These are phyloP conservation scores for Cephus cinctus DNA, from an alignment of 1,140 invertebrate species.

Conservation along the genomic window DNA sequence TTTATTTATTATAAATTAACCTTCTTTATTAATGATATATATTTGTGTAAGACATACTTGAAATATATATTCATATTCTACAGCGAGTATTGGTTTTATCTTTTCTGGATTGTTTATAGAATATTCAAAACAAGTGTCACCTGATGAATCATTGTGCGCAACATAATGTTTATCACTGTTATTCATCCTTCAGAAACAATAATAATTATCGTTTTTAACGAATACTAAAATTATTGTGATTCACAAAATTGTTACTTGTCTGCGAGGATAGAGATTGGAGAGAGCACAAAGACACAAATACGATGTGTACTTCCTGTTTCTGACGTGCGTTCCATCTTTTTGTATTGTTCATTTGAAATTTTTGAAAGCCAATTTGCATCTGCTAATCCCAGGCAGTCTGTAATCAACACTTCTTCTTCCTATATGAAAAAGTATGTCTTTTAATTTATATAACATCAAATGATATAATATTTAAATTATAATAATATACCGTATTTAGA, in stretches of 20 bases:
- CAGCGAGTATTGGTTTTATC: constrained; percentile 18
- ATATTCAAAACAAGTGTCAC: constrained; percentile 2
- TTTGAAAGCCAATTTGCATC: constrained; percentile 18
- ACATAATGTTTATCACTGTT: constrained; percentile 2
- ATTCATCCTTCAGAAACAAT: constrained; percentile 3
- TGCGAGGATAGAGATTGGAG: constrained; percentile 5
- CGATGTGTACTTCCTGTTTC: background rate
- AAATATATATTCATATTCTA: constrained; percentile 24
- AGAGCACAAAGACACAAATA: constrained; percentile 17
- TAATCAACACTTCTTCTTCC: constrained; percentile 16
- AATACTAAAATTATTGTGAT: no score
- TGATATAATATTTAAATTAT: background rate
- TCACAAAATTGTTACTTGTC: constrained; percentile 8
- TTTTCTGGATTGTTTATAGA: constrained; percentile 7
- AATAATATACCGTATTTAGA: background rate
- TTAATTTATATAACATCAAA: background rate
- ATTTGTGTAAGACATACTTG: background rate
- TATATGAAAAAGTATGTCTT: background rate
- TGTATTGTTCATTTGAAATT: background rate
- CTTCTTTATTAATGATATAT: background rate
- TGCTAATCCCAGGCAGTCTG: constrained; percentile 23
- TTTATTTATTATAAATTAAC: background rate
- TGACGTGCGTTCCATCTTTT: background rate
- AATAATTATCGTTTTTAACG: background rate
- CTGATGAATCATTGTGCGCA: background rate